Evolutionary conservation across 1,140 invertebrate species (phyloP).

Genomic region (Monomorium pharaonis): DNA sequence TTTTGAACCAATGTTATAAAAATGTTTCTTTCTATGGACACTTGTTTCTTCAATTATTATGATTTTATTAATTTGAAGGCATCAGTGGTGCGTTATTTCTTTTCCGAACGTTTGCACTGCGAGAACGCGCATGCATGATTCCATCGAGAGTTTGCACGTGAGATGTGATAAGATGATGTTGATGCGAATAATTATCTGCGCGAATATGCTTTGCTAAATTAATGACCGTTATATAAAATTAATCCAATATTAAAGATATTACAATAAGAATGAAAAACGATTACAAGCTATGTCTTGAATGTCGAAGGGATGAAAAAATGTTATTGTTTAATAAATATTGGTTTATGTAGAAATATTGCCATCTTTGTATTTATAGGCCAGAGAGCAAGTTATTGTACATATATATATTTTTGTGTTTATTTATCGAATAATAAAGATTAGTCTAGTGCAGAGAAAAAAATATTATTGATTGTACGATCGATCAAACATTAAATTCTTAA

Average conservation of each 20-base stretch:
- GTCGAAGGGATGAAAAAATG: neutral
- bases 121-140: conserved; percentile 38
- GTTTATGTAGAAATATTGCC: neutral
- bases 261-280: neutral
- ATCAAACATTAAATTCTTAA: conserved; percentile 33
- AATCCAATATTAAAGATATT: neutral
- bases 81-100: conserved; percentile 25
- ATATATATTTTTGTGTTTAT: neutral
- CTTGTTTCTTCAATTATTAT: conserved; percentile 16
- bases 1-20: neutral
- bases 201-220: conserved; percentile 12
- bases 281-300: neutral
- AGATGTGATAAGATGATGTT: conserved; percentile 9
- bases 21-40: neutral
- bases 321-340: neutral
- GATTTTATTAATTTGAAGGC: neutral
- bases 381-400: neutral
- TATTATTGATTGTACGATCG: conserved; percentile 13
- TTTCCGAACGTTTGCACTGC: conserved; percentile 22
- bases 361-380: neutral
- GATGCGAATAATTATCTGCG: conserved; percentile 1
- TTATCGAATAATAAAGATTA: neutral
- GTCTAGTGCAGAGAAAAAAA: neutral
- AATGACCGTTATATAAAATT: neutral
- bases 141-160: conserved; percentile 30